Base-by-base conservation (phyloP, 2,113 vertebrate species). In the Butastur rufipennis region DNA sequence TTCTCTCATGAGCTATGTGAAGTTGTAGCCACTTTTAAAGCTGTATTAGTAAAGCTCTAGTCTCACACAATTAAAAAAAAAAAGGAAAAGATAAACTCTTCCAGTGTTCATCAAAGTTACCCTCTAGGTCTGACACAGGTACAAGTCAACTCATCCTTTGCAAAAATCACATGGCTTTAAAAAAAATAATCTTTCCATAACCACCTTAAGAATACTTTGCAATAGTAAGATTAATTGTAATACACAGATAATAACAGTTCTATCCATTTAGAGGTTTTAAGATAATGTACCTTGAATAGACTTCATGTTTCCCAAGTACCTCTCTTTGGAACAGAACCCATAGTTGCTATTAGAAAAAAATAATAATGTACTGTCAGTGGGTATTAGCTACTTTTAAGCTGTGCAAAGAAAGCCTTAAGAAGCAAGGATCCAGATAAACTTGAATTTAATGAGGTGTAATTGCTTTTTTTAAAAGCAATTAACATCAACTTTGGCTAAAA, bases 1-100 rank as follows among this genome's bases (percentile, higher is more conserved):
- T 97, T 96, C 93, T 95, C 96, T 93, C 31, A 6, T 92, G 95
- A 96, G 96, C 96, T 90, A 32, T 61, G 50, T 92, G 95, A 96
- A 97, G 98, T 96, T 96, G 71, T 58, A 96, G 82, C 73, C 92
- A 79, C 95, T 97, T 96, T 82, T 75, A 74, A 73, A 88, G 96
- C 95, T 90, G 23, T 93, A 52, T 95, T 88, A 91, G 91, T 94
- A 92, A 88, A 95, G 77, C 81, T 94, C 78, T 91, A 45, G 94
- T 90, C 85, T 68, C 38, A 58, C n/a, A 74, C 16, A 88, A 88
- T 96, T 93, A 53, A 58, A 59, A 68, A 72, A 77, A 48, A 77
- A 81, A 66, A 42, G n/a, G 8, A n/a, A 56, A 85, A 88, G 52
- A 23, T 78, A n/a, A 92, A 70, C 66, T 91, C 74, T 66, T 59